Percentiles rank a stretch among this genome's conserved stretches.
These are phyloP conservation scores for Halesus radiatus DNA, from an alignment of 1,140 invertebrate species.

Conservation along the genomic window DNA sequence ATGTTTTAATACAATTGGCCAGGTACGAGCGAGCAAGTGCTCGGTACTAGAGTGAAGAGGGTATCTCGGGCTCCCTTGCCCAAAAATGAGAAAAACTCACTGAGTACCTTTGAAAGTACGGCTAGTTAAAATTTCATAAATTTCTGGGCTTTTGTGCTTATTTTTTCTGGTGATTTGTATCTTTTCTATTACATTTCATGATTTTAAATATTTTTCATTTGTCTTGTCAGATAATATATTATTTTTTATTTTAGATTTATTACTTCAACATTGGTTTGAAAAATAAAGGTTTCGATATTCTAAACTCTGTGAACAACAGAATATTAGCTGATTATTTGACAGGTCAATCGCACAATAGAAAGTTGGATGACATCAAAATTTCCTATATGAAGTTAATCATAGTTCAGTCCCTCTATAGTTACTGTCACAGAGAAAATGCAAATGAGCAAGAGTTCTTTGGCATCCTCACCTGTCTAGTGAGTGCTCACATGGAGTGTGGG, in stretches of 20 bases:
- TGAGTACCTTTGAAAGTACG: too few species aligned
- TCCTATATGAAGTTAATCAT: conserved; percentile 46
- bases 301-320: conserved; percentile 46
- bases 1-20: too few species aligned
- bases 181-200: too few species aligned
- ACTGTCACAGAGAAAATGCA: not conserved
- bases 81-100: too few species aligned
- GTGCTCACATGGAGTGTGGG: conserved; percentile 43
- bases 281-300: conserved; percentile 36
- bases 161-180: too few species aligned
- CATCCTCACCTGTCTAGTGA: conserved; percentile 37
- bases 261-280: conserved; percentile 45
- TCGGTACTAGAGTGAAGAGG: too few species aligned
- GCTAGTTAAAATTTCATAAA: too few species aligned
- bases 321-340: conserved; percentile 34
- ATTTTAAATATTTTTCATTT: too few species aligned
- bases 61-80: too few species aligned
- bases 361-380: conserved; percentile 42
- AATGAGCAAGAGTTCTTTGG: conserved; percentile 27
- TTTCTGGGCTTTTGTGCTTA: too few species aligned
- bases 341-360: conserved; percentile 22
- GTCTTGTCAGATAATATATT: not conserved
- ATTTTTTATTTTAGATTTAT: conserved; percentile 46
- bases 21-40: too few species aligned
- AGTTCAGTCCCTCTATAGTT: conserved; percentile 41